Evolutionary conservation across 2,888 invertebrate species (phyloP), one percentile per base, ranked within the genome.

Genomic region (Tuberolachnus salignus): DNA sequence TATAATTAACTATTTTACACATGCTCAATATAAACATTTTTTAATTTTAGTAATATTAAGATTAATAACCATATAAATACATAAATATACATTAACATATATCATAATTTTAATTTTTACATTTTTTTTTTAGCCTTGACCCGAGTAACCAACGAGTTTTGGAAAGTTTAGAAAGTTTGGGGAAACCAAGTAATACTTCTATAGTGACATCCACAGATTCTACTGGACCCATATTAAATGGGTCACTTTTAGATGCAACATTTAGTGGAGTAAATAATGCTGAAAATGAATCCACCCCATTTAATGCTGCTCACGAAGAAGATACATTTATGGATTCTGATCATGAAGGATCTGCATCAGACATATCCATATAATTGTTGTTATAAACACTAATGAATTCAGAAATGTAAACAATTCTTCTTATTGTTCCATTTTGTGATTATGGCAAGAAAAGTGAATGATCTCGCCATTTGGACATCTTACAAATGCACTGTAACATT

Each of bases 381-480:
- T 71, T 46, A 13, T 3, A 1, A 34, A 26, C 16, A 13, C 1
- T 16, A 53, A 23, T n/a, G 3, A 51, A 73, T 46, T 13, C 13
- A 13, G 23, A 44, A 21, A 73, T 26, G 49, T 53, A 42, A 23
- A 57, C 23, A 23, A 26, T 53, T 11, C 23, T 8, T 8, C 61
- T 73, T 78, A 78, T 59, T 78, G 61, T 42, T 78, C 78, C 21
- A 42, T 8, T 59, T 69, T 78, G 59, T 78, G 78, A 23, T 78
- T 78, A 59, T 82, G 81, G 86, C 98, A 98, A 8, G 94, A 95
- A 85, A 94, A 95, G 86, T 98, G 98, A 1, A 97, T 94, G 23
- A 97, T 91, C 83, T 94, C 93, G 3, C 95, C 96, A 86, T 93
- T 93, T 1, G 97, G 94, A 86, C 94, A 94, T 66, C 96, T 89